Evolutionary conservation across 2,888 invertebrate genomes (phyloP).

Genomic region (Latrodectus elegans): DNA sequence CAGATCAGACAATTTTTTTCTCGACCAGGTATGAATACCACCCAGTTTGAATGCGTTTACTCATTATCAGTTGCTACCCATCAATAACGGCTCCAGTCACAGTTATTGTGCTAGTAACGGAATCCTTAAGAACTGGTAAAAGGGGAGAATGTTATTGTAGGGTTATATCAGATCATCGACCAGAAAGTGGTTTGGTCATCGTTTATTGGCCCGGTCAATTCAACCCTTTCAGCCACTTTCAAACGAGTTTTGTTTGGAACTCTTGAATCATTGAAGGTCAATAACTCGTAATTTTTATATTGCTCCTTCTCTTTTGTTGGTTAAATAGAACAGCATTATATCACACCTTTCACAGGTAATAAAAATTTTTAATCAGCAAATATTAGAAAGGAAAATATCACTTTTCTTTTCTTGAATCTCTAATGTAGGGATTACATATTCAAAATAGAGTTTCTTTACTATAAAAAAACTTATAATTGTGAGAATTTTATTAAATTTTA

Average conservation of each 20-base stretch:
- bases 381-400: too few relatives aligned
- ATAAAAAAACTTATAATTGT: too few relatives aligned
- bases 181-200: constrained; percentile 24
- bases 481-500: too few relatives aligned
- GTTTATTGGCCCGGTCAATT: constrained; percentile 57
- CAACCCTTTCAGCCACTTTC: constrained; percentile 32
- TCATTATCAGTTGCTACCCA: background rate
- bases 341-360: too few relatives aligned
- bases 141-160: background rate
- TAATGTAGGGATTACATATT: too few relatives aligned
- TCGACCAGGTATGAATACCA: background rate
- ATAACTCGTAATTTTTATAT: background rate
- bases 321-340: too few relatives aligned
- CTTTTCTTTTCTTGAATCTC: too few relatives aligned
- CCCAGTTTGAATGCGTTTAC: background rate
- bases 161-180: constrained; percentile 56
- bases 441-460: too few relatives aligned
- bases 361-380: too few relatives aligned
- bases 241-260: constrained; percentile 40
- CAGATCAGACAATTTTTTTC: background rate
- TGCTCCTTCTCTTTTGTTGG: background rate
- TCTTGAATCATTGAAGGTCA: background rate
- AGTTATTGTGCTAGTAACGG: constrained; percentile 3
- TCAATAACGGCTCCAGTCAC: background rate
- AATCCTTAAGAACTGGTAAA: constrained; percentile 4